Conservation (phyloP, 1,140 invertebrate species). For the Zaprionus africanus region DNA sequence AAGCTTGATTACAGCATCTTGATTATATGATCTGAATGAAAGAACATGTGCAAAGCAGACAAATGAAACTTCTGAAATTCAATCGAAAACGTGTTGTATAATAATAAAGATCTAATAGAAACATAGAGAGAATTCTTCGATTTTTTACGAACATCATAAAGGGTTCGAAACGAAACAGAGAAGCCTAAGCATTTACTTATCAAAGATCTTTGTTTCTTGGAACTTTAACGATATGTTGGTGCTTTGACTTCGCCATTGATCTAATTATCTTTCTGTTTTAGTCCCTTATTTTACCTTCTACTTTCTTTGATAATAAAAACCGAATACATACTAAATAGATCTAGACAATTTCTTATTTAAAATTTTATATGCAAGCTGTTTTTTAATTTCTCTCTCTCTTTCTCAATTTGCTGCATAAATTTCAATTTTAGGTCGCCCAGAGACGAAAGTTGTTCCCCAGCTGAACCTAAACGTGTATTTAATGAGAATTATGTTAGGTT, state of each 20-base stretch:
- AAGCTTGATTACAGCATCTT: conserved; percentile 7
- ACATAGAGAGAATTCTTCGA: neutral
- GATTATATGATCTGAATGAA: neutral
- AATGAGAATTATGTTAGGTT: neutral
- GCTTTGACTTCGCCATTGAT: neutral
- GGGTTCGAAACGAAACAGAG: neutral
- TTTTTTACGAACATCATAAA: neutral
- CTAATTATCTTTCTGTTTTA: neutral
- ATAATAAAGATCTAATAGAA: neutral
- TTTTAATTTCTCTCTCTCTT: neutral
- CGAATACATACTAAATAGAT: neutral
- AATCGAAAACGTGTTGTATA: neutral
- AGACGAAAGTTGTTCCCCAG: neutral
- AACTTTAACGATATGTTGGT: neutral
- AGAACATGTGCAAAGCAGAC: neutral
- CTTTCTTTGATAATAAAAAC: neutral
- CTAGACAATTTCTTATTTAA: neutral
- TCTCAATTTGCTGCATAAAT: neutral
- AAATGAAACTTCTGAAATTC: neutral
- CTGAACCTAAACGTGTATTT: neutral
- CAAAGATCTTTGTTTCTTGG: neutral
- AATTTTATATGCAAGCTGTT: neutral
- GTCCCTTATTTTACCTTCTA: neutral
- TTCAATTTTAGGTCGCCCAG: conserved; percentile 1
- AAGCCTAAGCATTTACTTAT: neutral